These are phyloP conservation scores for Pseudopleuronectes americanus DNA, from an alignment of 2,797 vertebrate species.

Conservation along the genomic window DNA sequence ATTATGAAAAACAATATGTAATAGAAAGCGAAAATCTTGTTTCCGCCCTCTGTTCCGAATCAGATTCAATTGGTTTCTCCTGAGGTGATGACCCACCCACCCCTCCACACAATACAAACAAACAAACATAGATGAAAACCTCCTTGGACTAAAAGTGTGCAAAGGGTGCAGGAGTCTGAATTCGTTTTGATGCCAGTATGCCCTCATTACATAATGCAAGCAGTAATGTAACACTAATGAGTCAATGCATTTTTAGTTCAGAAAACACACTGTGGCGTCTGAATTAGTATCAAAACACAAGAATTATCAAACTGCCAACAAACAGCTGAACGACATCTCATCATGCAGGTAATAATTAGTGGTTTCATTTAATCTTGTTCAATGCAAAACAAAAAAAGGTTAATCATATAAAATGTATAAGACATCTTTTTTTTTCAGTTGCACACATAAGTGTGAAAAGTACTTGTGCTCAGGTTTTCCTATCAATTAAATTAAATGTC, in stretches of 20 bases:
- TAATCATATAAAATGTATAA: constrained; percentile 35
- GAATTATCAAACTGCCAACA: constrained; percentile 17
- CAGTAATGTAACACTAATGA: background rate
- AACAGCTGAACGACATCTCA: constrained; percentile 13
- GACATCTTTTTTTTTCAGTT: constrained; percentile 25
- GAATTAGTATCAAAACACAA: constrained; percentile 5
- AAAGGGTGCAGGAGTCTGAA: background rate
- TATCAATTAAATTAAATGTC: constrained; percentile 34
- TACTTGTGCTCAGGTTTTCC: constrained; percentile 21
- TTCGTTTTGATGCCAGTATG: background rate
- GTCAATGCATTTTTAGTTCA: background rate
- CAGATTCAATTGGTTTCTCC: too few relatives aligned
- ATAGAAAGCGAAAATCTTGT: too few relatives aligned
- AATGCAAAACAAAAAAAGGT: constrained; percentile 48
- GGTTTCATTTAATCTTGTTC: constrained; percentile 48
- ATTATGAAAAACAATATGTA: too few relatives aligned
- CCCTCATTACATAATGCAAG: background rate
- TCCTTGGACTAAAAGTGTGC: background rate
- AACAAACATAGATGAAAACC: too few relatives aligned
- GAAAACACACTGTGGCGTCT: background rate
- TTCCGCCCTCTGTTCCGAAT: too few relatives aligned
- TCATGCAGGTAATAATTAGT: constrained; percentile 26
- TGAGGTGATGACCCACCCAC: too few relatives aligned
- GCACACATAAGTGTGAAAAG: constrained; percentile 37
- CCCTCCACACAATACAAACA: too few relatives aligned